Percentiles rank a stretch among this genome's conserved stretches.
These are phyloP conservation scores for Macrosoma leucophasiata DNA, from an alignment of 2,888 invertebrate genomes.

Conservation along the genomic window DNA sequence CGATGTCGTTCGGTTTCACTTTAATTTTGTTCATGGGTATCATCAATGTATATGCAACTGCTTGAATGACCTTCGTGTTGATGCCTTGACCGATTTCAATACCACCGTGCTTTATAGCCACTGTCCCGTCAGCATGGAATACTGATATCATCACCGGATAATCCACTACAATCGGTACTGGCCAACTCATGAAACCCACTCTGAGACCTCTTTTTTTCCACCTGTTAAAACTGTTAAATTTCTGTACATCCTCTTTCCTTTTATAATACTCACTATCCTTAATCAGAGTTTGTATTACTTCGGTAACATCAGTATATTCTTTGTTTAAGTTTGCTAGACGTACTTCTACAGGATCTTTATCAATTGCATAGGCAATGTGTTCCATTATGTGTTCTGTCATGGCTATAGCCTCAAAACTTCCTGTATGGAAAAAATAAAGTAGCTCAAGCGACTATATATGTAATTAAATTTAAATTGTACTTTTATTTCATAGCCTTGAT, in stretches of 20 bases:
- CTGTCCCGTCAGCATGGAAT: slow-evolving; percentile 80
- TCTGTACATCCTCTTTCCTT: slow-evolving; percentile 63
- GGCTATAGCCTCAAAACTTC: slow-evolving; percentile 74
- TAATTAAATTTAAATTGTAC: not conserved
- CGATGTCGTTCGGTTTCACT: slow-evolving; percentile 79
- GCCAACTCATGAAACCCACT: slow-evolving; percentile 79
- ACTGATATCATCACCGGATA: slow-evolving; percentile 78
- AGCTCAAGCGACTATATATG: not conserved
- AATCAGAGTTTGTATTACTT: slow-evolving; percentile 76
- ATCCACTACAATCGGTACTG: slow-evolving; percentile 66
- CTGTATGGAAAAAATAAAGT: slow-evolving; percentile 33
- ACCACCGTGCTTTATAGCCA: slow-evolving; percentile 81
- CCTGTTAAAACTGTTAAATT: slow-evolving; percentile 79
- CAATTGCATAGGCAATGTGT: slow-evolving; percentile 72
- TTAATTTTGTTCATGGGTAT: slow-evolving; percentile 76
- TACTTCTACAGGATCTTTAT: slow-evolving; percentile 77
- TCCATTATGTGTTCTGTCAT: slow-evolving; percentile 81
- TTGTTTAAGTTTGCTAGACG: slow-evolving; percentile 67
- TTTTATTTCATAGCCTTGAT: too few species aligned
- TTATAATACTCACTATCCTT: slow-evolving; percentile 72
- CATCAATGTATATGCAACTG: slow-evolving; percentile 80
- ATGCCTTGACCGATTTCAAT: slow-evolving; percentile 87
- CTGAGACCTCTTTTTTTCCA: slow-evolving; percentile 84
- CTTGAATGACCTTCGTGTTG: slow-evolving; percentile 80
- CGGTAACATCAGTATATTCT: slow-evolving; percentile 42